Percentiles rank a stretch among this genome's conserved stretches.
Conservation (phyloP, 2,797 vertebrate species). For the Eulemur rubriventer region DNA sequence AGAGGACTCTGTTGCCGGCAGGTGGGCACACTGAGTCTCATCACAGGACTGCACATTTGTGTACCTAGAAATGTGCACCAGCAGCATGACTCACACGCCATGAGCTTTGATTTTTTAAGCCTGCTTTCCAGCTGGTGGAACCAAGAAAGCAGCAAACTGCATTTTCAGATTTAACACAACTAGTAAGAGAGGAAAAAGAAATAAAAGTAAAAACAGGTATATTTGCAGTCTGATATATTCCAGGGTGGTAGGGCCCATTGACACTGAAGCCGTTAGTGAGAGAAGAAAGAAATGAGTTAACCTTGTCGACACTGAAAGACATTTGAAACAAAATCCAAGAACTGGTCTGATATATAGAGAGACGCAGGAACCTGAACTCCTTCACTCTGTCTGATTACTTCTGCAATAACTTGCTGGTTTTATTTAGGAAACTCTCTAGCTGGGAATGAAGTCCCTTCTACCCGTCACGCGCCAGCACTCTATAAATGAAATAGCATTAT, state of each 20-base stretch:
- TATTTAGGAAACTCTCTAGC: slow-evolving; percentile 67
- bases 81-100: background rate
- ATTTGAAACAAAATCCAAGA: slow-evolving; percentile 53
- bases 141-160: background rate
- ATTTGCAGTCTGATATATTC: background rate
- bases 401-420: slow-evolving; percentile 62
- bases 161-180: background rate
- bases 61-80: background rate
- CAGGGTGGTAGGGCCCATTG: background rate
- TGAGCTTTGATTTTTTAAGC: background rate
- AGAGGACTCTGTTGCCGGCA: background rate
- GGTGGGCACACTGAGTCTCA: background rate
- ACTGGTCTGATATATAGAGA: slow-evolving; percentile 35
- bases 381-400: slow-evolving; percentile 63
- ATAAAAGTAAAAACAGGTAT: background rate
- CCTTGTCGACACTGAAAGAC: background rate
- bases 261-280: slow-evolving; percentile 8
- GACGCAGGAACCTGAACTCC: slow-evolving; percentile 59
- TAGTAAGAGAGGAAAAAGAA: background rate
- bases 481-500: slow-evolving; percentile 73
- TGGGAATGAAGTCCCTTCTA: slow-evolving; percentile 59
- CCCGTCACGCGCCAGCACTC: slow-evolving; percentile 61
- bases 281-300: background rate
- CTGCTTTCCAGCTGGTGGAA: background rate
- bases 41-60: background rate